Base-by-base conservation (phyloP, 2,797 vertebrate genomes). In the Agapornis canus region DNA sequence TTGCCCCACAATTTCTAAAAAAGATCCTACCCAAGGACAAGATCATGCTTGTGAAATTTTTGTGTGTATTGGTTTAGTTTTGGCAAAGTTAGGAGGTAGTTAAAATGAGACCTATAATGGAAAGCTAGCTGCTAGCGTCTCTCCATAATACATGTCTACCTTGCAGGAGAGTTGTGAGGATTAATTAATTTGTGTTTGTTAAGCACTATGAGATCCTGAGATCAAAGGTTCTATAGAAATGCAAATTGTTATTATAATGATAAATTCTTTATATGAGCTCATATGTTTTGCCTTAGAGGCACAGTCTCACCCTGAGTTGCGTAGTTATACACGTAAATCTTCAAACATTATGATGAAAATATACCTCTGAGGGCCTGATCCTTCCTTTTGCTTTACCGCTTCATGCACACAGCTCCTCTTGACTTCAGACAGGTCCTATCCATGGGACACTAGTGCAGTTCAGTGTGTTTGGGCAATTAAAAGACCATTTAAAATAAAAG, bases 141-240 rank as follows among this genome's bases (percentile, higher is more conserved):
- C 91, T 88, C 95, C 31, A 65, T 88, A 95, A 95, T 93, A 94
- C 73, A 82, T 64, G 92, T 83, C 93, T 96, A 94, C 89, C 91
- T 94, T 68, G 76, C 76, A 95, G 91, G 86, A 94, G 59, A 94
- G 91, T 95, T 95, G 91, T 85, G 81, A 86, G 90, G 89, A 97
- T 96, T 95, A 94, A 95, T 97, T 94, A 96, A 97, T 96, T 95
- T 92, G 87, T 93, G 92, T 96, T 96, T 95, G 82, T 96, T 96
- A 96, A 95, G 94, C 88, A 94, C 89, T 96, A 90, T 90, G 73
- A 94, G 94, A 92, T 93, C 76, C 94, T 91, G 86, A 94, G 91
- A 97, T 96, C 94, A 97, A 96, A 96, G 89, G 87, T 84, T 96
- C 92, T 94, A 91, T 94, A 96, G 90, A 97, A 94, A 97, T 96